Evolutionary conservation across 2,888 invertebrate species (phyloP), one percentile per base, ranked within the genome.

Genomic region (Hyposoter dolosus): DNA sequence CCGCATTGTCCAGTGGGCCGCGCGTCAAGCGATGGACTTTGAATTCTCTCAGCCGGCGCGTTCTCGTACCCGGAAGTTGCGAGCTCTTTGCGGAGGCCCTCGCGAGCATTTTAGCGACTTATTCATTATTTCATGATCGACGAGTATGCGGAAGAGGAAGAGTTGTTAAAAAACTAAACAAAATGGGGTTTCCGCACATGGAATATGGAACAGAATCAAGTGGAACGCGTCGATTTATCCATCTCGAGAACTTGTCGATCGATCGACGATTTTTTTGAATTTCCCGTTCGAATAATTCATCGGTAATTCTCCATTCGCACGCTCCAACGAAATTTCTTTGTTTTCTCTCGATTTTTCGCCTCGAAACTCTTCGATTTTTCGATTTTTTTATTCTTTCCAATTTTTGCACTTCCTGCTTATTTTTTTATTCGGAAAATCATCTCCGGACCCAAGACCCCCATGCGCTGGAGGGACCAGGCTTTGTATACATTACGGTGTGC

Each of bases 241-340:
- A 50, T 71, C 17, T 23, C 23, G 9, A 3, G 47, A 47, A 10
- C 15, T 32, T 28, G 32, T 4, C 60, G 45, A 75, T 63, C 75
- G 45, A 45, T 60, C 40, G 43, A 75, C 9, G 6, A 3, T 45
- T 40, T 45, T 43, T 45, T 53, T 56, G 17, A 32, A 40, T 74
- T 83, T 83, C 72, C 68, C 35, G 68, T 74, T 83, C 12, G 75
- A 40, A 75, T 63, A 12, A 28, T 43, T 75, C 19, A 60, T 23
- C 43, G 12, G 15, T 9, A 35, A 43, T 75, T 45, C 9, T 40
- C 68, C 40, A 47, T 17, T 23, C 66, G 1, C 23, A 12, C 12
- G 10, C 12, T 23, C 4, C 3, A 23, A 12, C 28, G 12, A 60
- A 15, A 0, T 7, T 1, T 0, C 9, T 3, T 56, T 23, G 28